These are phyloP conservation scores for Nestor notabilis DNA, from an alignment of 2,113 vertebrate species.

Conservation along the genomic window DNA sequence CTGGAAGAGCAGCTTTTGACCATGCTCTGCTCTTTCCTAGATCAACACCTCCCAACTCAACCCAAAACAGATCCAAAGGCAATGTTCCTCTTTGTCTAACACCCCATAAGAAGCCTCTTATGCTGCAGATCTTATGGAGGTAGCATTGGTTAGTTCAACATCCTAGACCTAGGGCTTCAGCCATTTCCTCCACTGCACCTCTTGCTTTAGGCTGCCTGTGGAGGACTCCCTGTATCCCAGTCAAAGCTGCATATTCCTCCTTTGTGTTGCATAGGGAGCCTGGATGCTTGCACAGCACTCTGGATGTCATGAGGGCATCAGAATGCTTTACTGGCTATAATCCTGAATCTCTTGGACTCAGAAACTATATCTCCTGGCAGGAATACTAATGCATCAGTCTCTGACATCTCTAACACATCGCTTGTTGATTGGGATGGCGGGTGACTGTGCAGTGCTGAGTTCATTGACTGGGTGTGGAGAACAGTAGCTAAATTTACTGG, in stretches of 20 bases:
- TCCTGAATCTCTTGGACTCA: not conserved
- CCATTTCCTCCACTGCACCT: not conserved
- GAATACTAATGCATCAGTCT: not conserved
- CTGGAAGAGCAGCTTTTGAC: not conserved
- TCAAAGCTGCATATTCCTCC: not conserved
- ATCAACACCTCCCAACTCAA: not conserved
- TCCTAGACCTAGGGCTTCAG: not conserved
- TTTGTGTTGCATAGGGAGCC: rapidly evolving
- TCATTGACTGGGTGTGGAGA: not conserved
- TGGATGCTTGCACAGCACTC: not conserved
- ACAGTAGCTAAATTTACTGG: not conserved
- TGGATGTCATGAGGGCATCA: not conserved
- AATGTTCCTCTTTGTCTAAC: not conserved
- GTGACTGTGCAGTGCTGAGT: not conserved
- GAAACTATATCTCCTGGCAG: not conserved
- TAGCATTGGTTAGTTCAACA: not conserved
- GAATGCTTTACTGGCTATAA: not conserved
- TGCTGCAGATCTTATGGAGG: rapidly evolving
- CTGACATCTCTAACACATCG: rapidly evolving
- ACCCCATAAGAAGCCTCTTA: not conserved
- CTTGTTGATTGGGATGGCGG: not conserved
- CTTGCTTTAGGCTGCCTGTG: not conserved
- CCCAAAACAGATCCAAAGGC: not conserved
- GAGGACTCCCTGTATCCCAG: not conserved
- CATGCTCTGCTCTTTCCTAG: not conserved